Evolutionary conservation across 2,113 vertebrate genomes (phyloP).

Genomic region (Diphyllodes magnificus): DNA sequence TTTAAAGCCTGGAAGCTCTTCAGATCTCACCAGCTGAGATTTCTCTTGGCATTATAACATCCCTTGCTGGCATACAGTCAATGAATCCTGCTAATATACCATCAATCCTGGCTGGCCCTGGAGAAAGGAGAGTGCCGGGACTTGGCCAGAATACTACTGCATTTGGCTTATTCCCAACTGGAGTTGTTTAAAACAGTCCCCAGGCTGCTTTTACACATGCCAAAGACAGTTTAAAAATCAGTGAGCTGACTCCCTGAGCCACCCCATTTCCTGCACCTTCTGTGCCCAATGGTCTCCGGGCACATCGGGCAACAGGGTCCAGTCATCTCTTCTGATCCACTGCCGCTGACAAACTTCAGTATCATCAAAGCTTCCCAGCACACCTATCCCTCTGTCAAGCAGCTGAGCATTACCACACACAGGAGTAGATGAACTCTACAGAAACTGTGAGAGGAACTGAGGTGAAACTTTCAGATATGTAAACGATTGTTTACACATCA

Average conservation of each 20-base stretch:
- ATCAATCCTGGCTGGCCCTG: constrained; percentile 44
- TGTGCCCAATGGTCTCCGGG: background rate
- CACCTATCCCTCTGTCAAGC: background rate
- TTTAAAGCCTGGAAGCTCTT: constrained; percentile 23
- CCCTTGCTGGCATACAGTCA: constrained; percentile 13
- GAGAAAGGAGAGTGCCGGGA: constrained; percentile 34
- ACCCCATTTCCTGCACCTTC: background rate
- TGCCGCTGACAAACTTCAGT: background rate
- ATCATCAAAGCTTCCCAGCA: background rate
- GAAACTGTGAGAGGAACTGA: background rate
- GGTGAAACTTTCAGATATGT: background rate
- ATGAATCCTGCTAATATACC: constrained; percentile 49
- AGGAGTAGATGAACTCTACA: background rate
- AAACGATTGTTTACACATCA: background rate
- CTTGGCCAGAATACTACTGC: constrained; percentile 39
- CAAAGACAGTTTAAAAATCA: constrained; percentile 49
- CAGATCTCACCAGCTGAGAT: constrained; percentile 41
- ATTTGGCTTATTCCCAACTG: constrained; percentile 50
- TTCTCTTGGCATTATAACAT: constrained; percentile 39
- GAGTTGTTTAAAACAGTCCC: constrained; percentile 45
- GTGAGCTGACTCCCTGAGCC: background rate
- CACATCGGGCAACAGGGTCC: background rate
- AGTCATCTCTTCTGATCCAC: background rate
- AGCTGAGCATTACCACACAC: background rate
- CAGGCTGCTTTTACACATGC: constrained; percentile 1